Evolutionary conservation across 2,888 invertebrate species (phyloP).

Genomic region (Drosophila anceps): DNA sequence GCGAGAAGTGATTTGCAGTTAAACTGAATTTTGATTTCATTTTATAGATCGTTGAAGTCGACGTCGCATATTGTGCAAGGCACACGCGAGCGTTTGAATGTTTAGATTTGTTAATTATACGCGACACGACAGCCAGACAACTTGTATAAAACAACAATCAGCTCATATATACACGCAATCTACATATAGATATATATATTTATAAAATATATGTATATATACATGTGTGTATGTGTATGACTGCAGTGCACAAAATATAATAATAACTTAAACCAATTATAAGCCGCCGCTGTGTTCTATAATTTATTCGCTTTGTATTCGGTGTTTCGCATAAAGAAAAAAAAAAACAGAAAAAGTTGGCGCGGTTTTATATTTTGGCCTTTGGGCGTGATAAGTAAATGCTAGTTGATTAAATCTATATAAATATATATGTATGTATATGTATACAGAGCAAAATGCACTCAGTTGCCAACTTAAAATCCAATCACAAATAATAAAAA

Average conservation of each 20-base stretch:
- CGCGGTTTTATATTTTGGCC: slow-evolving; percentile 14
- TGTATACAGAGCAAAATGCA: slow-evolving; percentile 2
- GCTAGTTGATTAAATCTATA: not conserved
- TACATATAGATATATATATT: not conserved
- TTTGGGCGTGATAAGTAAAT: slow-evolving; percentile 21
- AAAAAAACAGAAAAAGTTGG: slow-evolving; percentile 21
- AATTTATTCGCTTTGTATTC: slow-evolving; percentile 13
- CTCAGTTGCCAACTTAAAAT: slow-evolving; percentile 19
- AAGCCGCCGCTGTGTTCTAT: slow-evolving; percentile 20
- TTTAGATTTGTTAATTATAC: slow-evolving; percentile 50
- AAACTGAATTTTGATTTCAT: not conserved
- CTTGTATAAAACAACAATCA: slow-evolving; percentile 25
- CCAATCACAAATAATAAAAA: slow-evolving; percentile 17
- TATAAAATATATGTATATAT: not conserved
- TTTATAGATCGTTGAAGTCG: slow-evolving; percentile 9
- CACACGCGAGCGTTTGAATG: slow-evolving; percentile 37
- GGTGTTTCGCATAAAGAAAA: slow-evolving; percentile 1
- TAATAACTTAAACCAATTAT: slow-evolving; percentile 17
- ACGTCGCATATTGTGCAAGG: slow-evolving; percentile 58
- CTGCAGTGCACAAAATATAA: slow-evolving; percentile 22
- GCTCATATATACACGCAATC: slow-evolving; percentile 9
- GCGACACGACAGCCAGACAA: slow-evolving; percentile 44
- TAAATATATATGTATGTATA: not conserved
- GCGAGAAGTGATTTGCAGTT: slow-evolving; percentile 37
- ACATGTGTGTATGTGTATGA: slow-evolving; percentile 2